Evolutionary conservation across 92 coral and sea anemone species (phyloP), one percentile per base, ranked within the genome.

Genomic region (Anthopleura xanthogrammica): DNA sequence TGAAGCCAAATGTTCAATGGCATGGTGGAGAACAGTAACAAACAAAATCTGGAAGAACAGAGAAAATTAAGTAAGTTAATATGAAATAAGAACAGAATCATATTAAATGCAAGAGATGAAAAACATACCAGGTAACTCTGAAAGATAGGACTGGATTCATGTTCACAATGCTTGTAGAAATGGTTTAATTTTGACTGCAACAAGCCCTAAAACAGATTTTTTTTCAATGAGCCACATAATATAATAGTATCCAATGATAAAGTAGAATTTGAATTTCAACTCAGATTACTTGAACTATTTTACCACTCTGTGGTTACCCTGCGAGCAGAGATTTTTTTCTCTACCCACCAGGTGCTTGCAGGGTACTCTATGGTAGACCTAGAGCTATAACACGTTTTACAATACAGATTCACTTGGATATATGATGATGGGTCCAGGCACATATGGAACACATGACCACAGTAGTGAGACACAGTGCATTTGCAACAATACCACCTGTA

Each of bases 11-110:
- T 86, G 92, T 46, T 94, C 95, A 60, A 97, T 97, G 60, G 99
- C 92, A 86, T 97, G 94, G 74, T 85, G 94, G 75, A 97, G 72
- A 12, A 95, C 94, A 19, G 99, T 94, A 40, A 91, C 98, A 97
- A 96, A 97, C 86, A 97, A 89, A 23, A 87, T 84, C 99, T 97
- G 85, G 36, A 84, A 83, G 76, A 16, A 64, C 16, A 50, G 24
- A 11, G 16, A 70, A 41, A 65, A 39, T 16, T 64, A 7, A 65
- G 16, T 20, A 12, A 62, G 16, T 2, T 11, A 75, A 42, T 12
- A 36, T 29, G 23, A 7, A 75, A 75, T 39, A 23, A 41, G n/a
- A 41, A 16, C 36, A 77, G n/a, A 12, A 42, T 12, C 5, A 16
- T 56, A 22, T 29, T 29, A 56, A 23, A 23, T 11, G 19, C 29